These are phyloP conservation scores for Drosophila nigrodunni DNA, from an alignment of 1,140 invertebrate species.

Conservation along the genomic window DNA sequence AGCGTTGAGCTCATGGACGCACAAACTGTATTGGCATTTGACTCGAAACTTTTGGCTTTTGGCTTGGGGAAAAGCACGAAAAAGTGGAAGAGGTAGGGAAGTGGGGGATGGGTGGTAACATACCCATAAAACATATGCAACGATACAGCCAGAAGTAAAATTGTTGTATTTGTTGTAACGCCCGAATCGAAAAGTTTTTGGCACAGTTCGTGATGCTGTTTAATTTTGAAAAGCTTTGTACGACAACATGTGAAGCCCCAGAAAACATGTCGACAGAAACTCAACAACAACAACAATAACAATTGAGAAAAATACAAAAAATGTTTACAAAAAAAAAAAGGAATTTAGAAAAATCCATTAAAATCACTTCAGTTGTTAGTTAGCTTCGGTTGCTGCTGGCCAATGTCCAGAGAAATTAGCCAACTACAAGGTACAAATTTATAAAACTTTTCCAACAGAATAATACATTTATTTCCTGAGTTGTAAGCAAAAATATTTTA, in stretches of 20 bases:
- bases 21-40: conserved; percentile 81
- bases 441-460: neutral
- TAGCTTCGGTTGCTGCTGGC: conserved; percentile 31
- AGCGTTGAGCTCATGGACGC: conserved; percentile 34
- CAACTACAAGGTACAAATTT: conserved; percentile 23
- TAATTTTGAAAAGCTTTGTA: conserved; percentile 76
- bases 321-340: conserved; percentile 11
- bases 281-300: conserved; percentile 14
- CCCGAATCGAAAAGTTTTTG: conserved; percentile 70
- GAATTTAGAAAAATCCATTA: conserved; percentile 67
- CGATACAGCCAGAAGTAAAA: conserved; percentile 42
- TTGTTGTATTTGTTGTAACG: conserved; percentile 58
- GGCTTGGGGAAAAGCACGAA: conserved; percentile 6
- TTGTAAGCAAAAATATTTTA: too few relatives aligned
- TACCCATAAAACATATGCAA: conserved; percentile 54
- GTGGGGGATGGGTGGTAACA: neutral
- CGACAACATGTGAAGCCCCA: conserved; percentile 53
- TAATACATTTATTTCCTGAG: conserved; percentile 3
- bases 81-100: neutral
- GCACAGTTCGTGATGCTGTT: conserved; percentile 74
- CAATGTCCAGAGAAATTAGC: conserved; percentile 28
- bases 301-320: conserved; percentile 16
- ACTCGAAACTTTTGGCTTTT: conserved; percentile 76
- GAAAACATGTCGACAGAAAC: conserved; percentile 59
- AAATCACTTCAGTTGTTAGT: conserved; percentile 75